phyloP scores from a whole-genome alignment of 2,888 invertebrate genomes.

The Tinea pellionella region DNA sequence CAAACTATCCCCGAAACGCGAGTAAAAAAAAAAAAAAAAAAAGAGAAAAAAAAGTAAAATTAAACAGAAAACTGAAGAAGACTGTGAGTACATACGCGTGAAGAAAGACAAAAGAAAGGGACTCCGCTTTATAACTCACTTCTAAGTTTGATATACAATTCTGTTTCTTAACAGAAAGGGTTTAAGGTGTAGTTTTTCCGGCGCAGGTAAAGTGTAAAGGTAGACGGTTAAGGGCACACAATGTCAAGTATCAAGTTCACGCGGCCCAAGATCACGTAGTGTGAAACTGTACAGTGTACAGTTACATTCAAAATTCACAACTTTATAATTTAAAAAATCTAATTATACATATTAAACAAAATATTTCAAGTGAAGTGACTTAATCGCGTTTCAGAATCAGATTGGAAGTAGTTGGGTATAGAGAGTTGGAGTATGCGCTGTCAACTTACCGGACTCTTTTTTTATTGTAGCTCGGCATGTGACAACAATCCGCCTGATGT shows the following conservation, averaged over 20 bases:
- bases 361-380: too few species aligned
- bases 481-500: too few species aligned
- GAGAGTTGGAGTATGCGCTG: too few species aligned
- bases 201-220: background rate
- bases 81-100: background rate
- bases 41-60: too few species aligned
- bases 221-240: conserved; percentile 56
- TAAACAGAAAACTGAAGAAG: background rate
- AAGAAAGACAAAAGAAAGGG: conserved; percentile 2
- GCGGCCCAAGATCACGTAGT: conserved; percentile 17
- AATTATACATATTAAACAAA: too few species aligned
- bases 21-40: too few species aligned
- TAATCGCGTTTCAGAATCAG: too few species aligned
- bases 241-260: conserved; percentile 70
- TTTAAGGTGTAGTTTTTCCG: background rate
- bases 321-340: background rate
- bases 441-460: too few species aligned
- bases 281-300: conserved; percentile 12
- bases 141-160: background rate
- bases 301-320: background rate
- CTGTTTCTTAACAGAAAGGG: background rate
- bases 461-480: too few species aligned
- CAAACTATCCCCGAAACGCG: too few species aligned
- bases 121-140: background rate
- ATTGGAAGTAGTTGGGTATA: too few species aligned